These are phyloP conservation scores for Berghia stephanieae DNA, from an alignment of 1,140 invertebrate species.

Conservation along the genomic window DNA sequence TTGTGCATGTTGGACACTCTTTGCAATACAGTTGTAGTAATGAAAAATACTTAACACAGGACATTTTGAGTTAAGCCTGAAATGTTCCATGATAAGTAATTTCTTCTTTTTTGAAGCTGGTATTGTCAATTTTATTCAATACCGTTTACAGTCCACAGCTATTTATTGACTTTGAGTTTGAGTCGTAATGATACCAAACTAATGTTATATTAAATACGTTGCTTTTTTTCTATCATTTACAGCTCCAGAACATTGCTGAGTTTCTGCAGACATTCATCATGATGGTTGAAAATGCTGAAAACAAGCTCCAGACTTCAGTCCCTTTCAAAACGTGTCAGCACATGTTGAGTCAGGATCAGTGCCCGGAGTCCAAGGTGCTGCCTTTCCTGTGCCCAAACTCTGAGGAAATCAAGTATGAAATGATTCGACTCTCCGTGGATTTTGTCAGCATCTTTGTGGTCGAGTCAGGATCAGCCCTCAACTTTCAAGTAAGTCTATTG, in stretches of 20 bases:
- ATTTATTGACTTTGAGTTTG: no score
- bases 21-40: no score
- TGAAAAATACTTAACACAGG: no score
- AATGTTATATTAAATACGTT: no score
- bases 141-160: no score
- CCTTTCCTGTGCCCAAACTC: conserved; percentile 78
- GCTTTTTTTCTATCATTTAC: no score
- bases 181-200: no score
- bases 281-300: conserved; percentile 87
- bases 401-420: conserved; percentile 94
- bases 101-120: no score
- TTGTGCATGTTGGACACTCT: no score
- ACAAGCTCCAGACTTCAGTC: conserved; percentile 82
- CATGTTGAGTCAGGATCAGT: conserved; percentile 79
- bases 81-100: no score
- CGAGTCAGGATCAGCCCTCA: conserved; percentile 86
- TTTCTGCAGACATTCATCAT: conserved; percentile 89
- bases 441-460: conserved; percentile 90
- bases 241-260: conserved; percentile 85
- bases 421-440: conserved; percentile 91
- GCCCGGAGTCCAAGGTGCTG: conserved; percentile 69
- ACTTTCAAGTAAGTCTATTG: conserved; percentile 76
- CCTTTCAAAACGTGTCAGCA: conserved; percentile 86
- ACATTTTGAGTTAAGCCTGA: no score
- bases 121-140: no score